phyloP scores from a whole-genome alignment of 2,113 vertebrate genomes.

The Ranitomeya imitator region DNA sequence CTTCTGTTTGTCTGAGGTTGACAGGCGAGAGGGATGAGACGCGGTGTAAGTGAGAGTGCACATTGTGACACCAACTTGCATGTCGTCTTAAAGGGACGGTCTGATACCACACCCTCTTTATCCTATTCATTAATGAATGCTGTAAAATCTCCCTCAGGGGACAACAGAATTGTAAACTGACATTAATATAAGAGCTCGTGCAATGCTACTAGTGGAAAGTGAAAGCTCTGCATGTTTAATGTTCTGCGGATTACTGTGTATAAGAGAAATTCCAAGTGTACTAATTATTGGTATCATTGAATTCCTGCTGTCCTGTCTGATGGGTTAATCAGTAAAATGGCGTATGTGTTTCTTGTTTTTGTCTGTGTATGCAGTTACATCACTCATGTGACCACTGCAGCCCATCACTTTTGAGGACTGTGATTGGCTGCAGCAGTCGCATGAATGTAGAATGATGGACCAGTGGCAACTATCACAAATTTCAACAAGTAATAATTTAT shows the following conservation, averaged over 20 bases:
- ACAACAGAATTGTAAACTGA: background rate
- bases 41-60: background rate
- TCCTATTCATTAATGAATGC: background rate
- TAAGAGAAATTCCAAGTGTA: background rate
- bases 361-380: no score
- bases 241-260: background rate
- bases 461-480: no score
- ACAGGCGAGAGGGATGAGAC: background rate
- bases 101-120: background rate
- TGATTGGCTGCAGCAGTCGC: no score
- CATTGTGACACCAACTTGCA: background rate
- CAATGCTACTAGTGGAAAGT: background rate
- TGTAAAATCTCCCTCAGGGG: background rate
- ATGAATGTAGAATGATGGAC: no score
- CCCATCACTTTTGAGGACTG: no score
- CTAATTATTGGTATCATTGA: background rate
- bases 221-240: constrained; percentile 1
- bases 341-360: background rate
- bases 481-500: no score
- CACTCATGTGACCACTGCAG: no score
- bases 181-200: background rate
- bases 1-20: background rate
- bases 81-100: background rate
- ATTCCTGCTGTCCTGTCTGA: background rate
- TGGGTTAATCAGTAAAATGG: background rate